phyloP scores from a whole-genome alignment of 2,888 invertebrate genomes.

The Lysandra bellargus region DNA sequence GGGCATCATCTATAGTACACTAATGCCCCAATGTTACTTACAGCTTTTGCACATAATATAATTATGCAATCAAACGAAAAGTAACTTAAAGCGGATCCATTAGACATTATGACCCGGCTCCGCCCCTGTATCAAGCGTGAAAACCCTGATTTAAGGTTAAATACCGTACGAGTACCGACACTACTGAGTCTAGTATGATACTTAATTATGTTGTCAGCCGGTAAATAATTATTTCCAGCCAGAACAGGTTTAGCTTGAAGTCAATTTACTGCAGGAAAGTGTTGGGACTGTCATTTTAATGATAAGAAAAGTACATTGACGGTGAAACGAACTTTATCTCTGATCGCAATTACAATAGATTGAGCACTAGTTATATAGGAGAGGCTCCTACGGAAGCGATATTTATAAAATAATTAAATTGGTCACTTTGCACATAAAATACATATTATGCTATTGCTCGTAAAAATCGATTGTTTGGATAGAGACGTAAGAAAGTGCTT shows the following conservation, averaged over 20 bases:
- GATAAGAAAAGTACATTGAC: conserved; percentile 19
- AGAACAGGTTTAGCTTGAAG: conserved; percentile 21
- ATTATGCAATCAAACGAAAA: background rate
- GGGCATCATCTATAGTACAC: no score
- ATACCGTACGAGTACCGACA: conserved; percentile 3
- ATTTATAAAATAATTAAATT: no score
- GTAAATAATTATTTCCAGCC: conserved; percentile 24
- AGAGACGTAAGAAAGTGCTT: no score
- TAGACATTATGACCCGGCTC: background rate
- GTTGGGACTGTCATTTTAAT: conserved; percentile 20
- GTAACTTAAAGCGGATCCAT: background rate
- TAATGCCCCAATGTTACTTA: background rate
- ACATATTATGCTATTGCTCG: no score
- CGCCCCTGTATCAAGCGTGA: background rate
- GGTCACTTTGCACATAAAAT: no score
- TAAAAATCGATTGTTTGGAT: no score
- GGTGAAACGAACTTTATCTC: background rate
- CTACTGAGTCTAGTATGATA: background rate
- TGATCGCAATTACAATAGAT: background rate
- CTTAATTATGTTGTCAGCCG: conserved; percentile 29
- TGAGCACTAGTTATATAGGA: background rate
- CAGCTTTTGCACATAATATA: background rate
- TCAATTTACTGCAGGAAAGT: conserved; percentile 24
- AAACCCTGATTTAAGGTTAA: conserved; percentile 3
- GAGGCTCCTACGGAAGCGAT: no score